A percentile compares a stretch with the other conserved stretches of the same genome.
These are phyloP conservation scores for Atlantisia rogersi DNA, from an alignment of 2,113 vertebrate species.

Conservation along the genomic window DNA sequence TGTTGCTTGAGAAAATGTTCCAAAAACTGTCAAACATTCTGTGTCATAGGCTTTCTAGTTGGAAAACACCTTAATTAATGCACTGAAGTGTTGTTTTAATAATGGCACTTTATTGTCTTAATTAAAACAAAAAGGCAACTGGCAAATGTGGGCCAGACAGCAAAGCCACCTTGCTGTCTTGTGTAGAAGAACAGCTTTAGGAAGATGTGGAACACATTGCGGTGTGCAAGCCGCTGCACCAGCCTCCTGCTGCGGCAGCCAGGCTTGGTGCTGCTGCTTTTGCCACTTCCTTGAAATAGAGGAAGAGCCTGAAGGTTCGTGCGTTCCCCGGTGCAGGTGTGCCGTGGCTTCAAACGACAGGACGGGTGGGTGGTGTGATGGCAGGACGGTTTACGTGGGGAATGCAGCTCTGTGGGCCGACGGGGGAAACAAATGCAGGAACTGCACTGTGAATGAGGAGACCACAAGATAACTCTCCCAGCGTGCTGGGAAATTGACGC, in stretches of 20 bases:
- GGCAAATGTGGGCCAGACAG: neutral
- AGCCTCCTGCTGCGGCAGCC: neutral
- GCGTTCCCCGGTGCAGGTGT: neutral
- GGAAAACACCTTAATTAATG: neutral
- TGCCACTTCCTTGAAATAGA: neutral
- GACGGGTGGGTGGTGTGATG: neutral
- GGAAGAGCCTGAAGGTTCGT: neutral
- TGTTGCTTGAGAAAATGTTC: neutral
- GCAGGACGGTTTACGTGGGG: neutral
- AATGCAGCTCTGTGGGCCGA: neutral
- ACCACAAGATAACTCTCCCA: neutral
- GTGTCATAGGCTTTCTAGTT: neutral
- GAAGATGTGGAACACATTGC: neutral
- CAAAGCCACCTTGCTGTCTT: neutral
- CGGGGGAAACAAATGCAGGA: neutral
- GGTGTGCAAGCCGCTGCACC: neutral
- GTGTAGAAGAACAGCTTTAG: neutral
- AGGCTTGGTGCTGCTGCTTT: neutral
- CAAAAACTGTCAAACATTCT: neutral
- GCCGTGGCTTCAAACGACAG: neutral
- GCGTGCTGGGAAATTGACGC: rapidly evolving
- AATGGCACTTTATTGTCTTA: neutral
- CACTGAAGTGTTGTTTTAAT: neutral
- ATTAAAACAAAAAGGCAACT: neutral
- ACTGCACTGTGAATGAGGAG: neutral